Conservation (phyloP, 2,797 vertebrate species). For the Malurus splendens region DNA sequence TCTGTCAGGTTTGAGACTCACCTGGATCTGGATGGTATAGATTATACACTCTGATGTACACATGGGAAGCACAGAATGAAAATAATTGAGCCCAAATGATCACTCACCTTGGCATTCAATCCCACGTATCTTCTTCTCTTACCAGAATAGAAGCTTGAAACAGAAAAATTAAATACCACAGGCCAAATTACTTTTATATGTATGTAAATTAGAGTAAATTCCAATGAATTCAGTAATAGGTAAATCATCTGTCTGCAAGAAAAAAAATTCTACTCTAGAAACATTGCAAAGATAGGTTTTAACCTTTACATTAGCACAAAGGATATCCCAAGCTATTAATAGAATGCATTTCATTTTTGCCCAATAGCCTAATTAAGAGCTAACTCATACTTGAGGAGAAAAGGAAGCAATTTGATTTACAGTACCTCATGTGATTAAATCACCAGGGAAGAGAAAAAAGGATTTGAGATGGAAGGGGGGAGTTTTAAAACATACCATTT, state of each 20-base stretch:
- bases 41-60: background rate
- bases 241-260: slow-evolving; percentile 5
- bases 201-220: background rate
- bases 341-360: slow-evolving; percentile 24
- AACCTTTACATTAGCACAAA: slow-evolving; percentile 51
- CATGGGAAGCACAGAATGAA: background rate
- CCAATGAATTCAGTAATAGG: background rate
- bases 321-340: slow-evolving; percentile 52
- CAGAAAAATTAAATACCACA: slow-evolving; percentile 14
- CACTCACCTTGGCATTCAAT: background rate
- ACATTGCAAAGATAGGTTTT: background rate
- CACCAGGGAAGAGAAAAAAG: slow-evolving; percentile 34
- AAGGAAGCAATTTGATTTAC: slow-evolving; percentile 37
- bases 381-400: slow-evolving; percentile 42
- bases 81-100: background rate
- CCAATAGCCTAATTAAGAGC: slow-evolving; percentile 42
- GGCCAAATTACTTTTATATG: background rate
- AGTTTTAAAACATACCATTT: background rate
- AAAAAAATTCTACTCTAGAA: background rate
- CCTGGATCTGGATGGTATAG: background rate
- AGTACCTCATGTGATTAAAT: slow-evolving; percentile 53
- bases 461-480: background rate
- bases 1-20: background rate
- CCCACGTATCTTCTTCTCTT: background rate
- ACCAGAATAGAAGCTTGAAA: background rate